Conservation (phyloP, 2,113 vertebrate genomes). For the Oryzias woworae region DNA sequence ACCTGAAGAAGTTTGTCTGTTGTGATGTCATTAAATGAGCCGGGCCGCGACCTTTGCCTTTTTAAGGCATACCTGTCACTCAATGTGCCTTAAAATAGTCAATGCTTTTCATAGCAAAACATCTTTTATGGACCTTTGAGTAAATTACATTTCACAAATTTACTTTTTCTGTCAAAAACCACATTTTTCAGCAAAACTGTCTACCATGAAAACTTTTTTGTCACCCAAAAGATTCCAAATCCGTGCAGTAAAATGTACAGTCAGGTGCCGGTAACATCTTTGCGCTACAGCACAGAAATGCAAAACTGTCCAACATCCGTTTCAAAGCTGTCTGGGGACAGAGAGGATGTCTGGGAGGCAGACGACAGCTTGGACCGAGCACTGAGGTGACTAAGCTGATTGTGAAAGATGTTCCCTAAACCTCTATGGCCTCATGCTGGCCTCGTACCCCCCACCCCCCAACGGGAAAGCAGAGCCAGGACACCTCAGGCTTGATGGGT, state of each 20-base stretch:
- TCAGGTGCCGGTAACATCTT: neutral
- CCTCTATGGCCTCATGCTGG: slow-evolving; percentile 53
- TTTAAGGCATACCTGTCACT: too few species aligned
- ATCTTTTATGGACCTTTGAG: too few species aligned
- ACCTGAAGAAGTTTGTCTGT: slow-evolving; percentile 32
- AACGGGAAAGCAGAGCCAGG: slow-evolving; percentile 49
- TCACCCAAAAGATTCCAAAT: too few species aligned
- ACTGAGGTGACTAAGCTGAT: slow-evolving; percentile 63
- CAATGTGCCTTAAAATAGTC: too few species aligned
- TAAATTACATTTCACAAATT: too few species aligned
- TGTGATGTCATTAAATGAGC: neutral
- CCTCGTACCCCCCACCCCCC: slow-evolving; percentile 63
- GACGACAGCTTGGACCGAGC: slow-evolving; percentile 69
- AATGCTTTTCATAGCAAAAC: too few species aligned
- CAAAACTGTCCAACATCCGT: neutral
- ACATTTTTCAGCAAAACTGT: neutral
- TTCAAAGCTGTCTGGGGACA: neutral
- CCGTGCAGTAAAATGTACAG: too few species aligned
- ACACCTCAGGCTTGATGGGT: slow-evolving; percentile 30
- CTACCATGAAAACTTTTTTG: too few species aligned
- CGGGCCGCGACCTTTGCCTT: too few species aligned
- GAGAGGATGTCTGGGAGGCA: slow-evolving; percentile 41
- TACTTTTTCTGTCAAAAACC: neutral
- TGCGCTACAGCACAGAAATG: neutral
- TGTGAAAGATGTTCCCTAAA: slow-evolving; percentile 62